These are phyloP conservation scores for Stegostoma tigrinum DNA, from an alignment of 2,113 vertebrate genomes.

Conservation along the genomic window DNA sequence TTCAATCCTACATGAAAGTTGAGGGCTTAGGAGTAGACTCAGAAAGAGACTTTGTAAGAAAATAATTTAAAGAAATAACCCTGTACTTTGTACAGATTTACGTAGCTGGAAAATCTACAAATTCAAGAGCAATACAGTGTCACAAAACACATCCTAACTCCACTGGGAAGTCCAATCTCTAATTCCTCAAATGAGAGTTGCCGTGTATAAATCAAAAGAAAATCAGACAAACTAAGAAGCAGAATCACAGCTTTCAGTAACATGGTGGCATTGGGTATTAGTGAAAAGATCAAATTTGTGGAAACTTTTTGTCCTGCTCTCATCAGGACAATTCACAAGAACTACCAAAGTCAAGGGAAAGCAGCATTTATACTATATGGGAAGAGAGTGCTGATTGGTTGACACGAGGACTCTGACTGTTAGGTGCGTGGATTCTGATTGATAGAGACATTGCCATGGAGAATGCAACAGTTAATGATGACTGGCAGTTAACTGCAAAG, in stretches of 20 bases:
- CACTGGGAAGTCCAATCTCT: not conserved
- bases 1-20: not conserved
- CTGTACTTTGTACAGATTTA: not conserved
- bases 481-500: too few species aligned
- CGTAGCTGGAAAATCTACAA: not conserved
- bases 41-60: not conserved
- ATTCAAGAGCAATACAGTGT: not conserved
- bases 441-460: too few species aligned
- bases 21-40: not conserved
- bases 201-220: not conserved
- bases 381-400: too few species aligned
- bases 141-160: not conserved
- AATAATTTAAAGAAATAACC: not conserved
- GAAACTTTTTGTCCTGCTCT: too few species aligned
- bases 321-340: too few species aligned
- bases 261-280: not conserved
- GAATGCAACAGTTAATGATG: too few species aligned
- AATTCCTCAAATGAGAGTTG: not conserved
- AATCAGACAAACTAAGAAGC: not conserved
- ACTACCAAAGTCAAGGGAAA: too few species aligned
- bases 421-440: too few species aligned
- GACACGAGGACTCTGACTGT: too few species aligned
- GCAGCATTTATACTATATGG: too few species aligned
- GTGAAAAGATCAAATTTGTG: too few species aligned
- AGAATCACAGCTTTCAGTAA: not conserved